A percentile compares a stretch with the other conserved stretches of the same genome.
These are phyloP conservation scores for Genyomyrus donnyi DNA, from an alignment of 2,113 vertebrate genomes.

Conservation along the genomic window DNA sequence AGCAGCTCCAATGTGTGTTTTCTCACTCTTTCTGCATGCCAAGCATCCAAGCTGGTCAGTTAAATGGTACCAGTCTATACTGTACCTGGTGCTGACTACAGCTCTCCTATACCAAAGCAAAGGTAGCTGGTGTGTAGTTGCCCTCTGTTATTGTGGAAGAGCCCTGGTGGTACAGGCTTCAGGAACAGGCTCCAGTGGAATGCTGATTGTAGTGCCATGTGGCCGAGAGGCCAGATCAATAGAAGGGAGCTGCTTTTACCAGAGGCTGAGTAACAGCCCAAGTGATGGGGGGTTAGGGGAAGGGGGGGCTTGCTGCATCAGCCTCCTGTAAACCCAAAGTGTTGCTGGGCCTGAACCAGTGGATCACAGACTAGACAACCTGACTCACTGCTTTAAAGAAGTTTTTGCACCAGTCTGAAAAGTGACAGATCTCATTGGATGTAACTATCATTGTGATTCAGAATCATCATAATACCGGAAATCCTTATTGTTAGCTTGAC, in stretches of 20 bases:
- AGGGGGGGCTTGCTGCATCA: background rate
- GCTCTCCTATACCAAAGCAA: background rate
- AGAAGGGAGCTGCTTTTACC: background rate
- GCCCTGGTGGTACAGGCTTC: background rate
- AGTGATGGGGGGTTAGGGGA: background rate
- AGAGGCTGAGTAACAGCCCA: background rate
- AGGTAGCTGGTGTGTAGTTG: background rate
- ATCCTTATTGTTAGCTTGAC: background rate
- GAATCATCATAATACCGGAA: background rate
- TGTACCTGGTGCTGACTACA: background rate
- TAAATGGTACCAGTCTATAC: background rate
- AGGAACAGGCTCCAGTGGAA: background rate
- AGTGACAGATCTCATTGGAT: background rate
- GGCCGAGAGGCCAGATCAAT: background rate
- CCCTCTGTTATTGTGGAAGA: background rate
- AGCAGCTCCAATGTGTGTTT: background rate
- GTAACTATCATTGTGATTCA: background rate
- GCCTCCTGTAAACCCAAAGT: background rate
- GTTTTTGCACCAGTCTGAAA: background rate
- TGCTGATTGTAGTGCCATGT: background rate
- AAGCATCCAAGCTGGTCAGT: background rate
- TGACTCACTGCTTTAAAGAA: background rate
- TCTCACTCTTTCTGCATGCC: background rate
- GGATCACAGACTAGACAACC: background rate
- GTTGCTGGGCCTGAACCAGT: background rate